phyloP scores from a whole-genome alignment of 1,140 invertebrate genomes.

The Dufourea novaeangliae region DNA sequence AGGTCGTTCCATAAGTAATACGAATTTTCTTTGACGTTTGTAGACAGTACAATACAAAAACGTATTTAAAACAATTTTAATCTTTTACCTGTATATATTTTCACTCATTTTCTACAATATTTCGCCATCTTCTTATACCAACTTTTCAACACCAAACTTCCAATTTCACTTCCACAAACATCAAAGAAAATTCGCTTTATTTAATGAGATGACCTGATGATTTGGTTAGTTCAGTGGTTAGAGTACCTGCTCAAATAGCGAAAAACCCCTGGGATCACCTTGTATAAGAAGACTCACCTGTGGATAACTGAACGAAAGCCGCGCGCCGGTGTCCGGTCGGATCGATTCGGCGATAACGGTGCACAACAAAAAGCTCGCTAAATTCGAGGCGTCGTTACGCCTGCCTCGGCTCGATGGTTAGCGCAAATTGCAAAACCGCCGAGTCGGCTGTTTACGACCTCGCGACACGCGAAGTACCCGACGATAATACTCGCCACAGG shows the following conservation, averaged over 20 bases:
- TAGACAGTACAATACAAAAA: too few relatives aligned
- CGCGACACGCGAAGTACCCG: conserved; percentile 51
- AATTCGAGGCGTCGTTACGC: conserved; percentile 46
- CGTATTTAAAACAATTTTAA: too few relatives aligned
- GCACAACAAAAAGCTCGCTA: conserved; percentile 49
- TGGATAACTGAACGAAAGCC: conserved; percentile 31
- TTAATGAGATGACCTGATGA: too few relatives aligned
- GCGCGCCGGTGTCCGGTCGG: neutral
- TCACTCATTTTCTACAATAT: too few relatives aligned
- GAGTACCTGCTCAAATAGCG: neutral
- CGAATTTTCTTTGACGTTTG: too few relatives aligned
- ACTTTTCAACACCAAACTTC: too few relatives aligned
- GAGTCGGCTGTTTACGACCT: conserved; percentile 47
- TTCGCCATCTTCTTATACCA: too few relatives aligned
- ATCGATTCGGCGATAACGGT: conserved; percentile 60
- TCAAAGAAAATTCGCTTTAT: too few relatives aligned
- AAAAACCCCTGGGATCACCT: neutral
- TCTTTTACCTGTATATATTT: too few relatives aligned
- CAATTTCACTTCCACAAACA: too few relatives aligned
- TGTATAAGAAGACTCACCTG: conserved; percentile 34
- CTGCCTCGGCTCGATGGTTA: conserved; percentile 43
- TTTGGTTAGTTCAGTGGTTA: neutral
- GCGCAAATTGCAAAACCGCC: conserved; percentile 60
- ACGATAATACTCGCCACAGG: conserved; percentile 45
- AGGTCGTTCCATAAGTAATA: too few relatives aligned